Percentiles rank a stretch among this genome's conserved stretches.
Conservation (phyloP, 2,797 vertebrate species). For the Phoebastria nigripes region DNA sequence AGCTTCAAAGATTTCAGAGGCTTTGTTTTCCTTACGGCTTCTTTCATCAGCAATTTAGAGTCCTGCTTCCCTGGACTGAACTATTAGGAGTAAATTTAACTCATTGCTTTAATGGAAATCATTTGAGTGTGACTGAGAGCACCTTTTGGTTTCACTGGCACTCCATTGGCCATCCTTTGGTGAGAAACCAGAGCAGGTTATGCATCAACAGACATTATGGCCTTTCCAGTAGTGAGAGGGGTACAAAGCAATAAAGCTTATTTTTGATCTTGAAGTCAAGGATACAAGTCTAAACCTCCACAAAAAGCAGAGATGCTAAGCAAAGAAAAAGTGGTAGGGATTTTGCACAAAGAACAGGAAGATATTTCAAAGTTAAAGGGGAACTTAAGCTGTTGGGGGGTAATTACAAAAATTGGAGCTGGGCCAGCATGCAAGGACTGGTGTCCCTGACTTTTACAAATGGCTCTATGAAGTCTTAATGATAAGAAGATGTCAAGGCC, state of each 20-base stretch:
- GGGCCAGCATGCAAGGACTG: background rate
- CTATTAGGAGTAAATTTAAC: background rate
- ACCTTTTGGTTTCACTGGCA: background rate
- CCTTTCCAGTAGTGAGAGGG: background rate
- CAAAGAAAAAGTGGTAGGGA: background rate
- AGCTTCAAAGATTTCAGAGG: background rate
- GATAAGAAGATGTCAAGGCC: background rate
- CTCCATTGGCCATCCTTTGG: background rate
- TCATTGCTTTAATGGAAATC: background rate
- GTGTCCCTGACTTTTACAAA: background rate
- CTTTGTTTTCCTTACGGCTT: background rate
- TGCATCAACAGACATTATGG: background rate
- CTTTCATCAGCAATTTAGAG: background rate
- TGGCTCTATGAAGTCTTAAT: slow-evolving; percentile 41
- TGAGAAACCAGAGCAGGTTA: background rate
- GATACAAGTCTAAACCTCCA: background rate
- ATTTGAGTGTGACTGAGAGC: background rate
- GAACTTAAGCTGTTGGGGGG: background rate
- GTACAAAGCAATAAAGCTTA: background rate
- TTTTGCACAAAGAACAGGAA: background rate
- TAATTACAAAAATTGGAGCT: background rate
- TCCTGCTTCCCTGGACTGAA: background rate
- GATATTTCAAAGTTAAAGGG: background rate
- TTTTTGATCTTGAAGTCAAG: background rate
- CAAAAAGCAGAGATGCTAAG: background rate